Conservation (phyloP, 2,113 vertebrate species). For the Sapayoa aenigma region DNA sequence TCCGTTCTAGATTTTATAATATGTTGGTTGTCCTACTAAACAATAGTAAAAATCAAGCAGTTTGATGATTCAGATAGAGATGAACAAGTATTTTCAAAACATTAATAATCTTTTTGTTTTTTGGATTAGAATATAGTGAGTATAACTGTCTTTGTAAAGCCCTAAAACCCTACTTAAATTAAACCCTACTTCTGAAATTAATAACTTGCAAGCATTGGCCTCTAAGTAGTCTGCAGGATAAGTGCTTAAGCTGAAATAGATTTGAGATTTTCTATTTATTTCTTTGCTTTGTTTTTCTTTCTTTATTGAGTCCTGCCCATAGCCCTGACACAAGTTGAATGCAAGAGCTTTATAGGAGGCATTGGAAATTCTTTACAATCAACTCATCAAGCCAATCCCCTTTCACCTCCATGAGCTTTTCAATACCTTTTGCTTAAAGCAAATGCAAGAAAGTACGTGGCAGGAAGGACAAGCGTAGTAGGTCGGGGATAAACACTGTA, state of each 20-base stretch:
- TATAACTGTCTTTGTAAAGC: neutral
- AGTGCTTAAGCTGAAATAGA: neutral
- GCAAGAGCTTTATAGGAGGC: neutral
- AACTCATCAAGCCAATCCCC: neutral
- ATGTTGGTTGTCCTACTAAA: neutral
- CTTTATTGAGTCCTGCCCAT: neutral
- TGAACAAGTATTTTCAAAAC: neutral
- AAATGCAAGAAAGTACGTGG: neutral
- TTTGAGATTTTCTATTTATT: neutral
- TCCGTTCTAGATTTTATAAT: neutral
- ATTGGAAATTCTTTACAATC: neutral
- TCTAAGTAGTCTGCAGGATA: neutral
- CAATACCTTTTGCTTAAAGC: neutral
- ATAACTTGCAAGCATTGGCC: neutral
- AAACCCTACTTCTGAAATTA: neutral
- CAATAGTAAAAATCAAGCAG: neutral
- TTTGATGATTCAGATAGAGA: neutral
- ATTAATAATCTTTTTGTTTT: neutral
- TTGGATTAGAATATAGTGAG: neutral
- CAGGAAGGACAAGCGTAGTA: neutral
- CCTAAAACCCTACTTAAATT: neutral
- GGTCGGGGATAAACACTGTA: neutral
- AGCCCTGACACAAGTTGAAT: neutral
- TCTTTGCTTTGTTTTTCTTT: neutral
- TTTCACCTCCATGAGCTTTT: neutral